Evolutionary conservation across 2,888 invertebrate genomes (phyloP), one percentile per base, ranked within the genome.

Genomic region (Maniola hyperantus): DNA sequence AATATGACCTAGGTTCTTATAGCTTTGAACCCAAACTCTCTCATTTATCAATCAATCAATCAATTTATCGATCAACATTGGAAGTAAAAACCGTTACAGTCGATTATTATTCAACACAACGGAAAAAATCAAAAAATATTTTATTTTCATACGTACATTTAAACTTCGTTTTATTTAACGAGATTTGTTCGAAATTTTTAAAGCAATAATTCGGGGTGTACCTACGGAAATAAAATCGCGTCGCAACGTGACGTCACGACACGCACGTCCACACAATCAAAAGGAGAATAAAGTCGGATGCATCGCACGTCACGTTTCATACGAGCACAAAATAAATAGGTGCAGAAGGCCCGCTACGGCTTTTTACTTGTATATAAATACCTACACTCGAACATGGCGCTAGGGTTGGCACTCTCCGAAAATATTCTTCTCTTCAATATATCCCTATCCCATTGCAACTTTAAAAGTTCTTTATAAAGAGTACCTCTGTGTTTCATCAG

Each of bases 221-320:
- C n/a, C n/a, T n/a, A 39, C 10, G 50, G 13, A 53, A 66, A 68
- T 61, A 44, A 57, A 69, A 67, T 66, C 54, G 59, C 63, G 59
- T 44, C 51, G 42, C 65, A 63, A 74, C 78, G 75, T 79, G 78
- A 79, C 79, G 77, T 81, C 77, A 77, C 77, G 76, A 63, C 70
- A 67, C 79, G 78, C 89, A 87, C 88, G 88, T 88, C 79, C 80
- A 75, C 83, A 84, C 87, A 88, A 89, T 89, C 88, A 87, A 83
- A 87, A 83, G 80, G 79, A 79, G 83, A 82, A 85, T 85, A 85
- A 86, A 87, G 85, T 78, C 77, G 77, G 75, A 76, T 82, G 79
- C 79, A 75, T 73, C 69, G 62, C 36, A 65, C 72, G n/a, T n/a
- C n/a, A 72, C 72, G 73, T 75, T 74, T 76, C 71, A 75, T 75